Evolutionary conservation across 2,888 invertebrate species (phyloP).

Genomic region (Pollenia amentaria): DNA sequence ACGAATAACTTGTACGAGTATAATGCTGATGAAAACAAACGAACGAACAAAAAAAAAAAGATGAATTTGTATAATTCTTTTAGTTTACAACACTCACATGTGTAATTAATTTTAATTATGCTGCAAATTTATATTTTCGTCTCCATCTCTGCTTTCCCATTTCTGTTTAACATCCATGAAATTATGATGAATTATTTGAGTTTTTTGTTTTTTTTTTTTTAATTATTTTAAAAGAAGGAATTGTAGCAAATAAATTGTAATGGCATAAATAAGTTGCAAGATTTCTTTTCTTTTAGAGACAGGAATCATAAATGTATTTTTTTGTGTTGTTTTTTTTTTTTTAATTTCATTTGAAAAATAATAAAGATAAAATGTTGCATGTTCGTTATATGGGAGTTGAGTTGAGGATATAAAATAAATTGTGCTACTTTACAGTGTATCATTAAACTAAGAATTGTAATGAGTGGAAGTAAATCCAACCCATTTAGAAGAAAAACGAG

Average conservation of each 20-base stretch:
- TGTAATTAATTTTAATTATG: slow-evolving; percentile 74
- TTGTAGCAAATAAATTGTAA: slow-evolving; percentile 27
- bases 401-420: slow-evolving; percentile 29
- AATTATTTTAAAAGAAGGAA: slow-evolving; percentile 27
- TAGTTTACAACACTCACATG: slow-evolving; percentile 61
- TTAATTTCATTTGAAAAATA: background rate
- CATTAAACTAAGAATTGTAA: slow-evolving; percentile 8
- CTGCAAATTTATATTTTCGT: slow-evolving; percentile 54
- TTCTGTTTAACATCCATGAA: slow-evolving; percentile 61
- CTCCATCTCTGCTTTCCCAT: slow-evolving; percentile 7
- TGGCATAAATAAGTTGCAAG: slow-evolving; percentile 50
- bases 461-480: slow-evolving; percentile 27
- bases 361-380: slow-evolving; percentile 46
- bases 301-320: slow-evolving; percentile 49
- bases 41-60: background rate
- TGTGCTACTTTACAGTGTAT: slow-evolving; percentile 7
- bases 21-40: background rate
- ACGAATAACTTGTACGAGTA: slow-evolving; percentile 46
- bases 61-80: slow-evolving; percentile 26
- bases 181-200: slow-evolving; percentile 68
- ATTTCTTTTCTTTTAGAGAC: slow-evolving; percentile 23
- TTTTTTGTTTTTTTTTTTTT: slow-evolving; percentile 19
- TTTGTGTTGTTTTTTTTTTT: background rate
- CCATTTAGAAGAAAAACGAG: background rate
- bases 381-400: background rate